Evolutionary conservation across 2,888 invertebrate species (phyloP).

Genomic region (Ypsolopha sequella): DNA sequence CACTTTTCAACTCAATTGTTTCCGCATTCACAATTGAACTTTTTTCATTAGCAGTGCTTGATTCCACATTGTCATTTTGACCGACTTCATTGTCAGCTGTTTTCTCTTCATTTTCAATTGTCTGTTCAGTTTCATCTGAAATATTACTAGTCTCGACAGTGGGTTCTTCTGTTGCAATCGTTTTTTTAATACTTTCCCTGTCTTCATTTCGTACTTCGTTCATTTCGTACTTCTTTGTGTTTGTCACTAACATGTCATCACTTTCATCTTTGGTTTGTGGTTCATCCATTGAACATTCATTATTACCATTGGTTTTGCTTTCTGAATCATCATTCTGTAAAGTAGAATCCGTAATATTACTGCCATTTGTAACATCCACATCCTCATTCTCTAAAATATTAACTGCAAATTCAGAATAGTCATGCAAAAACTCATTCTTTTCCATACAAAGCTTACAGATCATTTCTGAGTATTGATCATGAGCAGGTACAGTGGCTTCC

Average conservation of each 20-base stretch:
- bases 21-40: background rate
- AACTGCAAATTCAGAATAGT: conserved; percentile 71
- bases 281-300: conserved; percentile 6
- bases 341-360: background rate
- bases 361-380: conserved; percentile 19
- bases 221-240: background rate
- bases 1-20: background rate
- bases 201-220: conserved; percentile 7
- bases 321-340: background rate
- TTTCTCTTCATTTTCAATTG: conserved; percentile 4
- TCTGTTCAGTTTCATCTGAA: background rate
- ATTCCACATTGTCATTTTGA: background rate
- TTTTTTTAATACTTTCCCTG: background rate
- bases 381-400: conserved; percentile 28
- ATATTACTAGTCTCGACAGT: no score
- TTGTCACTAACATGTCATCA: background rate
- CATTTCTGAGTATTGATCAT: conserved; percentile 82
- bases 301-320: background rate
- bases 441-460: conserved; percentile 84
- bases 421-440: conserved; percentile 79
- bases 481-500: conserved; percentile 67
- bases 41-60: background rate
- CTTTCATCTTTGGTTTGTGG: conserved; percentile 9
- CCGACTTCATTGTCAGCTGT: background rate
- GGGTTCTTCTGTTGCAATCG: no score